Evolutionary conservation across 2,113 vertebrate species (phyloP).

Genomic region (Ailurus styani): DNA sequence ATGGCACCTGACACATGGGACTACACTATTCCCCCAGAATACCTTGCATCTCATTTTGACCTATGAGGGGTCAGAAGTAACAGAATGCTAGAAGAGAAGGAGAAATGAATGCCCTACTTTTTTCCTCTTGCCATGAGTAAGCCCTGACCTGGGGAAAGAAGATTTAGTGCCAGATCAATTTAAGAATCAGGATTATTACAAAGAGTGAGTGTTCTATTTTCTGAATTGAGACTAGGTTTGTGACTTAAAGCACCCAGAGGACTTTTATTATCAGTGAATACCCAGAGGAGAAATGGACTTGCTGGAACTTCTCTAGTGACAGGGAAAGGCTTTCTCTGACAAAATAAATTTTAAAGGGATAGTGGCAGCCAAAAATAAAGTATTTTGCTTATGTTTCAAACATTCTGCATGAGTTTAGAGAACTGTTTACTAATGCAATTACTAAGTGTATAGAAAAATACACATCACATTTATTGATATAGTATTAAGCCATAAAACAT

Average conservation of each 20-base stretch:
- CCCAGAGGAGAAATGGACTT: neutral
- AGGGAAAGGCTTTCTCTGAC: neutral
- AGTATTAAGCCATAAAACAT: neutral
- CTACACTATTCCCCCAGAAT: neutral
- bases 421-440: neutral
- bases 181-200: neutral
- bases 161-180: neutral
- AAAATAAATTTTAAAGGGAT: neutral
- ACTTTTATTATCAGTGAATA: neutral
- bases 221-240: neutral
- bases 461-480: neutral
- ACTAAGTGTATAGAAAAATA: neutral
- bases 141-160: neutral
- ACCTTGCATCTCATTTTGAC: neutral
- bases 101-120: neutral
- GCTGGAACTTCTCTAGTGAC: neutral
- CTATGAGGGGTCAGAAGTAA: neutral
- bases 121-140: neutral
- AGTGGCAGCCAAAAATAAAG: neutral
- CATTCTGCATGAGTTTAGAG: neutral
- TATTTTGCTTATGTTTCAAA: neutral
- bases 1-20: accelerated
- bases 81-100: neutral
- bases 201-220: neutral
- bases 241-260: neutral